phyloP scores from a whole-genome alignment of 2,888 invertebrate species.

The Agrochola circellaris region DNA sequence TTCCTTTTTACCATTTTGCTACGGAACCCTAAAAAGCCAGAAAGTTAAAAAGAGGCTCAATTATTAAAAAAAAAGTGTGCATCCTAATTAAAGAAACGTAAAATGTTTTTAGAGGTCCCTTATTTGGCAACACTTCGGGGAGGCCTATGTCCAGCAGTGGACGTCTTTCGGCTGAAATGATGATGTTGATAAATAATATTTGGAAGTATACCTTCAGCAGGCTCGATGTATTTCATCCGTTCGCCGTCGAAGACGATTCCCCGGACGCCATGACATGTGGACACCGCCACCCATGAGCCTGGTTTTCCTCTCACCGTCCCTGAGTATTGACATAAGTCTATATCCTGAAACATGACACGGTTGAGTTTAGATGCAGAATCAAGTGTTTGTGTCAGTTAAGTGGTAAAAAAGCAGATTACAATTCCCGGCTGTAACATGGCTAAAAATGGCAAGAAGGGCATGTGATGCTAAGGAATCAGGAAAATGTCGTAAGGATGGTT shows the following conservation, averaged over 20 bases:
- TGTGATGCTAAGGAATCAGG: neutral
- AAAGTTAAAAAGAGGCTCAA: no score
- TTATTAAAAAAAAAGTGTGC: no score
- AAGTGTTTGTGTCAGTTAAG: neutral
- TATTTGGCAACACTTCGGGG: neutral
- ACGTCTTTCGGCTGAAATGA: neutral
- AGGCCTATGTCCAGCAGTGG: neutral
- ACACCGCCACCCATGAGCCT: constrained; percentile 95
- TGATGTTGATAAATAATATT: neutral
- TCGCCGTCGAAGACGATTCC: constrained; percentile 95
- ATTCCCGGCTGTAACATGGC: neutral
- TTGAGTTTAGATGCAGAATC: constrained; percentile 1
- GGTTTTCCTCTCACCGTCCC: constrained; percentile 93
- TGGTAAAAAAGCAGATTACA: neutral
- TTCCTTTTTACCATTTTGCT: no score
- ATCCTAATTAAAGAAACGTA: no score
- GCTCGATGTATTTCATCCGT: constrained; percentile 93
- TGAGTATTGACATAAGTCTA: constrained; percentile 94
- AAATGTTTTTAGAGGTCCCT: no score
- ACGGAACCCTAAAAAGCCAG: no score
- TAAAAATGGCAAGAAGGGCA: neutral
- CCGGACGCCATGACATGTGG: constrained; percentile 94
- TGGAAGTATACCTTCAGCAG: constrained; percentile 76
- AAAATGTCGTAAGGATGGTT: neutral
- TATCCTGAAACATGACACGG: constrained; percentile 89